Percentiles rank a stretch among this genome's conserved stretches.
These are phyloP conservation scores for Pangasius krempfi DNA, from an alignment of 2,797 vertebrate genomes.

Conservation along the genomic window DNA sequence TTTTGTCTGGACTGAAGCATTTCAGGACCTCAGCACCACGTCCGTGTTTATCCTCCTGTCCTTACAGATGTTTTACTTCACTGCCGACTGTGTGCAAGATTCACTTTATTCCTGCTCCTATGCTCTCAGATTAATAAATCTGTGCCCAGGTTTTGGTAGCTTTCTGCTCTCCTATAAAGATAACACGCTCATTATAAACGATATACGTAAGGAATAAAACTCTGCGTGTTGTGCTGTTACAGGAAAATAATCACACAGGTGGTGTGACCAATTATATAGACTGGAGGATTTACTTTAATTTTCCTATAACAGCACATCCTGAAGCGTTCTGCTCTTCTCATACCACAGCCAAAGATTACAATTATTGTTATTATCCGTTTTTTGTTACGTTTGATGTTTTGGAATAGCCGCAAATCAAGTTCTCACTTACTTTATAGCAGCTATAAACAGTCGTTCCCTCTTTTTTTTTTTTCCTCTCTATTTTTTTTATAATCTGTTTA, in stretches of 20 bases:
- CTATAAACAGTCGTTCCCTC: not conserved
- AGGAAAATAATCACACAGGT: not conserved
- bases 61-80: conserved; percentile 44
- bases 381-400: not conserved
- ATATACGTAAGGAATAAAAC: not conserved
- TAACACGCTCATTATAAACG: not conserved
- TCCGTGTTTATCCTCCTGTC: not conserved
- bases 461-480: not conserved
- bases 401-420: not conserved
- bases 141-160: not conserved
- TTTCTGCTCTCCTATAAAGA: too few species aligned
- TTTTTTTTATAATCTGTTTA: not conserved
- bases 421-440: not conserved
- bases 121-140: not conserved
- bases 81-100: not conserved
- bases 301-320: not conserved
- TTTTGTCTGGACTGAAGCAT: conserved; percentile 57
- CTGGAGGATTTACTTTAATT: not conserved
- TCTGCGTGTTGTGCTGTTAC: not conserved
- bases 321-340: not conserved
- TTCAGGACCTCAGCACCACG: conserved; percentile 1
- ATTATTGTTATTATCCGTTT: not conserved
- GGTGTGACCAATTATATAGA: not conserved
- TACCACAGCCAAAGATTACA: not conserved
- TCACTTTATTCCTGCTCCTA: not conserved